Base-by-base conservation (phyloP, 2,797 vertebrate species). In the Sorex maritimensis region DNA sequence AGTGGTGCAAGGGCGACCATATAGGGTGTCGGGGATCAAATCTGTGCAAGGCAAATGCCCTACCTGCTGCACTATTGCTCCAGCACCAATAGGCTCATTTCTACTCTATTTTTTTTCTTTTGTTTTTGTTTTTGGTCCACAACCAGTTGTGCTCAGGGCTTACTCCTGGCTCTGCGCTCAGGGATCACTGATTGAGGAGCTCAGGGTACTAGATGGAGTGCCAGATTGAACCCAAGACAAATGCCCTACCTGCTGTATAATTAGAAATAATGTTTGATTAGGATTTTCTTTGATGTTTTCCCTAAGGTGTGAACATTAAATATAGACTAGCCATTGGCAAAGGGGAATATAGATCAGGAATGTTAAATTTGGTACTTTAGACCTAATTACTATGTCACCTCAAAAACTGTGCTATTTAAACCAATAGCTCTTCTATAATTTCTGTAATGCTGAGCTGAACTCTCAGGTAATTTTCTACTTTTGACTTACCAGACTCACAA, bases 181-280 rank as follows among this genome's bases (percentile, higher is more conserved):
- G 46, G 46, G 6, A 49, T 12, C 46, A 49, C 6, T 49, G 11
- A 7, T 49, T 12, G 6, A 12, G 46, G 6, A 12, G 46, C 46
- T 49, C 46, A 49, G 46, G 46, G 11, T 6, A 49, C 46, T 34
- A 49, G 46, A 49, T 49, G 46, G 46, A 49, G 46, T 49, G 46
- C 46, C 46, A 49, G 46, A 49, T 49, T 49, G 46, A 49, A 49
- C 46, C 6, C 46, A 49, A 49, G 46, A 12, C 84, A 79, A 13
- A 65, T 86, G 93, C 61, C 38, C 65, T 67, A 13, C 80, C 1
- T 49, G 46, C 46, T 87, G n/a, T 14, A 90, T 10, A 86, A 83
- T 94, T 78, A 82, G 61, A 91, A 92, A 75, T 71, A n/a, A 24
- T 79, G 55, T 93, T 26, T 88, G 19, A 73, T 80, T 14, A 91